Conservation (phyloP, 2,888 invertebrate genomes). For the Torymus texanus region DNA sequence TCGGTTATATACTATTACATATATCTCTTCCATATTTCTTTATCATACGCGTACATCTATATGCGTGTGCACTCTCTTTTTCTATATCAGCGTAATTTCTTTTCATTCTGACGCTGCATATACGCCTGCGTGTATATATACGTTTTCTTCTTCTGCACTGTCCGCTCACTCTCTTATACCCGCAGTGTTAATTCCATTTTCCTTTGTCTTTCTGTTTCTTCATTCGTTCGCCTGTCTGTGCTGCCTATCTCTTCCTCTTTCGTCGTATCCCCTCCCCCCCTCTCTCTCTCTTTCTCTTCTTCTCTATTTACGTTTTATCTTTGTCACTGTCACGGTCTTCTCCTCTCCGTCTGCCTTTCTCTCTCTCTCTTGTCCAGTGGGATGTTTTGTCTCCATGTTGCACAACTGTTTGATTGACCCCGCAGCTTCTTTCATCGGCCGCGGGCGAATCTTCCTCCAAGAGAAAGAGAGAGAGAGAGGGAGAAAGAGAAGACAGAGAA, state of each 20-base stretch:
- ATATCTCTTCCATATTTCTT: constrained; percentile 44
- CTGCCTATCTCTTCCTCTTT: constrained; percentile 36
- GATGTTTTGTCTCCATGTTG: background rate
- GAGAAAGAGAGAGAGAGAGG: too few relatives aligned
- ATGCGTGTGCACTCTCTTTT: too few relatives aligned
- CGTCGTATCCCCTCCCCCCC: background rate
- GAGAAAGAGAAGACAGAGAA: too few relatives aligned
- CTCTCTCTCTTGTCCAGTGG: constrained; percentile 2
- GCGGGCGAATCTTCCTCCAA: too few relatives aligned
- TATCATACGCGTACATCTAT: background rate
- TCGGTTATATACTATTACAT: too few relatives aligned
- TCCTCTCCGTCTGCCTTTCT: constrained; percentile 1
- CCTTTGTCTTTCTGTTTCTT: constrained; percentile 35
- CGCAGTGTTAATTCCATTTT: constrained; percentile 22
- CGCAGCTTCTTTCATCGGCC: too few relatives aligned
- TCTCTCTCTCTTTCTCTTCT: background rate
- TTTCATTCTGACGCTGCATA: too few relatives aligned
- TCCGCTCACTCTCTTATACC: constrained; percentile 1
- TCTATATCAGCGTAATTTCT: too few relatives aligned
- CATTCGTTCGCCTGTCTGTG: constrained; percentile 14
- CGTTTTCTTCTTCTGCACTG: constrained; percentile 32
- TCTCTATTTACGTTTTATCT: constrained; percentile 3
- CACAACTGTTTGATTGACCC: background rate
- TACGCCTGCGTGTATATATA: constrained; percentile 5
- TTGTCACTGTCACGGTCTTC: constrained; percentile 10